Base-by-base conservation (phyloP, 2,113 vertebrate species). In the Mastomys natalensis region DNA sequence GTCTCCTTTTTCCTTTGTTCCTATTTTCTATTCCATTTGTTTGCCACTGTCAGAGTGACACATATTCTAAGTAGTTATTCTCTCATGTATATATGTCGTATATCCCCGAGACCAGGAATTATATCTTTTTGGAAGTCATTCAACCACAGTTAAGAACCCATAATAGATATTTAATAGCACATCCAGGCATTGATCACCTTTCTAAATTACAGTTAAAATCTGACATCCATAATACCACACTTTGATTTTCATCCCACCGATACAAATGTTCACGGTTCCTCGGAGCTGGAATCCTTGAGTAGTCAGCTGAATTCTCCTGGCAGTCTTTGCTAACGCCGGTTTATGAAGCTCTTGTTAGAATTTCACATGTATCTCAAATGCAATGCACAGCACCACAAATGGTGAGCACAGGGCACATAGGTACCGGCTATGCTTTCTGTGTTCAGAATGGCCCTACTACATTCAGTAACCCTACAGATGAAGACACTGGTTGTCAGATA, bases 91-190 rank as follows among this genome's bases (percentile, higher is more conserved):
- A 77, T 82, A 81, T 53, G 70, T 72, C 70, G 58, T 70, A 19
- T 87, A 37, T 96, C 74, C 76, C 51, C 64, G 88, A 96, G 74
- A 93, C 22, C 21, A 90, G 81, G 81, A 86, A 84, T 62, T 91
- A 0, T 90, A 26, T 97, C 80, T n/a, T 95, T 95, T 90, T 92
- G 68, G 66, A 97, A 95, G 92, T 93, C 93, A 97, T 43, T 93
- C 86, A 92, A 89, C 60, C 58, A 95, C 15, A 95, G 76, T 88
- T 94, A 97, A 87, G 76, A 93, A 85, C 77, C 64, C 48, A 82
- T 90, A 74, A 89, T 94, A 87, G 48, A 87, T 92, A 81, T 81
- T 93, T 94, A 93, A 95, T 45, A 94, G 80, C 76, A 76, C 37
- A 85, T 55, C 0, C n/a, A 66, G 73, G 74, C 60, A 89, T 78